Evolutionary conservation across 2,797 vertebrate genomes (phyloP).

Genomic region (Tangara arthus): DNA sequence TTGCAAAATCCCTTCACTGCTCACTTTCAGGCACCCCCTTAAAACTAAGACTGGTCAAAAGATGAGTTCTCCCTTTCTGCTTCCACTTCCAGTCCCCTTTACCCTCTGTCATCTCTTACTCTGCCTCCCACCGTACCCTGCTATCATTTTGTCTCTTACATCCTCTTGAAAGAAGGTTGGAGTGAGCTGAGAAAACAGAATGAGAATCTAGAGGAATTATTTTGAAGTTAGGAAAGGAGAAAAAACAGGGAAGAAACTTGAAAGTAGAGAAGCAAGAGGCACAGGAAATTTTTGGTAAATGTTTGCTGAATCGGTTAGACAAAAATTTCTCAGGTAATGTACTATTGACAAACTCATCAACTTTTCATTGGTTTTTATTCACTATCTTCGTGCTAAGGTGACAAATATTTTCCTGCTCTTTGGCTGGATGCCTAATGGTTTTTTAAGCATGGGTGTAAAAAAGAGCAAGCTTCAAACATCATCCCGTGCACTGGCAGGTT

Average conservation of each 20-base stretch:
- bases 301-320: not conserved
- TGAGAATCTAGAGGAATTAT: not conserved
- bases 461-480: not conserved
- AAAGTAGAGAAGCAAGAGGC: not conserved
- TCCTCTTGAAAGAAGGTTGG: not conserved
- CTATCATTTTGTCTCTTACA: not conserved
- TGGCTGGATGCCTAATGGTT: not conserved
- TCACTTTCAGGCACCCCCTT: not conserved
- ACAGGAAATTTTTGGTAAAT: not conserved
- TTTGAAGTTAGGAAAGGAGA: not conserved
- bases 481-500: not conserved
- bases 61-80: not conserved
- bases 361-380: not conserved
- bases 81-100: not conserved
- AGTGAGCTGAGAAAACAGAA: not conserved
- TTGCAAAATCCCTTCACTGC: not conserved
- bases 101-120: not conserved
- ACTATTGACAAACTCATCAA: slow-evolving; percentile 8
- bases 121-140: not conserved
- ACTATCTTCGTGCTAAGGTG: not conserved
- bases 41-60: not conserved
- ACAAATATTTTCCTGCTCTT: not conserved
- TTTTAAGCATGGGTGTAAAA: not conserved
- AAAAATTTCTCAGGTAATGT: not conserved
- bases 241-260: not conserved